Conservation (phyloP, 2,113 vertebrate genomes). For the Morphnarchus princeps region DNA sequence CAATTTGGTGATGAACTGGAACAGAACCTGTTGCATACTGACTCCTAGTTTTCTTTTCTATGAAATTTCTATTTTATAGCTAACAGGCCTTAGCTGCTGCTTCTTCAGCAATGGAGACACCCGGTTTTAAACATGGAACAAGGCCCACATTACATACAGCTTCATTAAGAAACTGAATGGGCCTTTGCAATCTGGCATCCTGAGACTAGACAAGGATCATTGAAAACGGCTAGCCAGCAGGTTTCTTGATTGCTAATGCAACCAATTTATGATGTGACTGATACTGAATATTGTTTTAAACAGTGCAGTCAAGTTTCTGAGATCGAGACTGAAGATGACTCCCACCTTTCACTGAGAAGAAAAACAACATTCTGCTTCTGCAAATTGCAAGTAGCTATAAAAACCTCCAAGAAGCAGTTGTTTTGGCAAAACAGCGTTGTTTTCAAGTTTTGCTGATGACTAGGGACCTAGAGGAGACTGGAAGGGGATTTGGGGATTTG, state of each 20-base stretch:
- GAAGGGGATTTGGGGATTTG: background rate
- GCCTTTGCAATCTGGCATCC: background rate
- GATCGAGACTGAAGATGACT: background rate
- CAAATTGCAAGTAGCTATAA: background rate
- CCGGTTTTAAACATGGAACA: background rate
- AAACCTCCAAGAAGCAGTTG: background rate
- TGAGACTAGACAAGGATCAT: background rate
- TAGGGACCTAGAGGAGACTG: background rate
- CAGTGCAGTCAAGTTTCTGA: background rate
- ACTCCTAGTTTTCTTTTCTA: background rate
- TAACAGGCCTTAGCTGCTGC: background rate
- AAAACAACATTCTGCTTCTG: background rate
- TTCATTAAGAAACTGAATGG: background rate
- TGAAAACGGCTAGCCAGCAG: background rate
- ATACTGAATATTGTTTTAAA: background rate
- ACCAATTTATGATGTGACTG: background rate
- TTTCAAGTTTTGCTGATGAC: background rate
- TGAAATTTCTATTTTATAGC: background rate
- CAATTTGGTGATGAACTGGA: background rate
- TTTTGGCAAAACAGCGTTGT: background rate
- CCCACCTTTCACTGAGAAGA: background rate
- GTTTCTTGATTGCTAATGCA: background rate
- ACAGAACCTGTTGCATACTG: background rate
- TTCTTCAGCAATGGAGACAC: background rate
- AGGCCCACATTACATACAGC: background rate